Base-by-base conservation (phyloP, 1,140 invertebrate species). In the Ceratosolen fusciceps region DNA sequence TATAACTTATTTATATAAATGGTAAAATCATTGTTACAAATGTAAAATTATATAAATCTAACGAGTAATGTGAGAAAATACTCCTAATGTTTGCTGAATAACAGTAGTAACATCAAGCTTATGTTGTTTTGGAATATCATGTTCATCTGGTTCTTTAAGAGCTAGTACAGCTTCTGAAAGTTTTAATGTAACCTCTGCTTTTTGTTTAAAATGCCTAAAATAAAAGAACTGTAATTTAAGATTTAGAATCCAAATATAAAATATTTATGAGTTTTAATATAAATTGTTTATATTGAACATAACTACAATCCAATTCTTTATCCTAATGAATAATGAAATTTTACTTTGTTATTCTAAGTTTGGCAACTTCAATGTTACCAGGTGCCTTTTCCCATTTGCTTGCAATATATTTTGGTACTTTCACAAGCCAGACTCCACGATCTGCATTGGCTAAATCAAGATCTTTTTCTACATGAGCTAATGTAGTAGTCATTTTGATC, bases 381-480 rank as follows among this genome's bases (percentile, higher is more conserved):
- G 93, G 92, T 58, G 95, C 94, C 89, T 95, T 96, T 84, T 97
- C 94, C 96, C 96, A 98, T 90, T 94, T 94, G 81, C 95, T 96
- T 3, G 97, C 95, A 82, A 99, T 95, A 91, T 98, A 99, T 91
- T 99, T 99, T 4, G 98, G 98, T 31, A 98, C 97, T 92, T 99
- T 99, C 0, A 99, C 97, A 14, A 99, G 91, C 97, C 98, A 99
- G 12, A 98, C 96, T 52, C 97, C 97, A 83, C 97, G 91, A 12
- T 93, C 93, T 39, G 96, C 95, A 87, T 97, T 96, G n/a, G 94
- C 94, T 31, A 97, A 92, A 92, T 98, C 97, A 80, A 98, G 92
- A 85, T 97, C 93, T 83, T 93, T 92, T 87, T 96, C 93, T 58
- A 92, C 90, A 81, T 94, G 93, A 80, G 21, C 4, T 34, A 34